phyloP scores from a whole-genome alignment of 2,113 vertebrate genomes.

The Ophthalmolycus amberensis region DNA sequence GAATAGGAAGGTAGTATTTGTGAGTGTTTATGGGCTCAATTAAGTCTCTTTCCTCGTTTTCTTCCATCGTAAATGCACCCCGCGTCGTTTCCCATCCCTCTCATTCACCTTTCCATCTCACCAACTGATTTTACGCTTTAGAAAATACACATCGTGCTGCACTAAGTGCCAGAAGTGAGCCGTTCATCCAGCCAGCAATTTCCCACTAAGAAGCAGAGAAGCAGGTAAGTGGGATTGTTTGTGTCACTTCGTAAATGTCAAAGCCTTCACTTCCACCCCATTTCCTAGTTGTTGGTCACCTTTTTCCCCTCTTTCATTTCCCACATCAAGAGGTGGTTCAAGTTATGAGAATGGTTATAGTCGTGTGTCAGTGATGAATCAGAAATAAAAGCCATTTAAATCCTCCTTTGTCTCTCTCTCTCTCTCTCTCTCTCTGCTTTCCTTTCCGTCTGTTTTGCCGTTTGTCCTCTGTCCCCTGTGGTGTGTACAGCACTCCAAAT shows the following conservation, averaged over 20 bases:
- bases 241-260: not conserved
- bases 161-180: slow-evolving; percentile 21
- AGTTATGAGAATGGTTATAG: not conserved
- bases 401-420: not conserved
- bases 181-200: not conserved
- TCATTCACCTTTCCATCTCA: not conserved
- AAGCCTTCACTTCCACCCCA: not conserved
- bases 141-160: not conserved
- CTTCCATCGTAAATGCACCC: not conserved
- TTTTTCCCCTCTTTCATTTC: not conserved
- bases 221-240: slow-evolving; percentile 21
- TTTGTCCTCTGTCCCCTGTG: slow-evolving; percentile 9
- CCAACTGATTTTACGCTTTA: not conserved
- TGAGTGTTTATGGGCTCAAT: not conserved
- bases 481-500: not conserved
- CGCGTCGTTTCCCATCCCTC: no score
- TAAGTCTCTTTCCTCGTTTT: not conserved
- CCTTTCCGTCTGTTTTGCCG: not conserved
- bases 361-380: not conserved
- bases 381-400: slow-evolving; percentile 10
- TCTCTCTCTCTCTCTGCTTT: not conserved
- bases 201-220: not conserved
- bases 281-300: not conserved
- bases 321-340: not conserved
- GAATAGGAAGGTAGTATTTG: not conserved